Evolutionary conservation across 2,797 vertebrate species (phyloP).

Genomic region (Lepidocolaptes lacrymiger): DNA sequence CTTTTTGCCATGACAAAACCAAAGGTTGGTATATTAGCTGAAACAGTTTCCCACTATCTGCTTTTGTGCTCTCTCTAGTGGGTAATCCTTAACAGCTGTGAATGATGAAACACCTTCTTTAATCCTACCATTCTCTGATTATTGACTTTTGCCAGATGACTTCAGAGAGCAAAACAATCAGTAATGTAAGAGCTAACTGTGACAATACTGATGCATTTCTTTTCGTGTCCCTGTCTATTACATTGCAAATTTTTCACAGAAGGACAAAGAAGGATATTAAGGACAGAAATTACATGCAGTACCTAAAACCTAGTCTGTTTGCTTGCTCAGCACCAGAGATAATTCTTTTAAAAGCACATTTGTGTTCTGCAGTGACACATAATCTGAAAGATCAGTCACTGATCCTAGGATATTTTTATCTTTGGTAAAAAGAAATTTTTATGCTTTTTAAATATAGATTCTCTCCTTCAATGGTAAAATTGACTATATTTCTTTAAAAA

Average conservation of each 20-base stretch:
- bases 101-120: slow-evolving; percentile 34
- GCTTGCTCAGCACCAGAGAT: neutral
- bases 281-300: neutral
- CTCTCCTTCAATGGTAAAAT: neutral
- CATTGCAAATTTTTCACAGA: neutral
- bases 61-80: neutral
- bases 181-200: neutral
- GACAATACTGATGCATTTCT: neutral
- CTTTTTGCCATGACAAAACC: slow-evolving; percentile 90
- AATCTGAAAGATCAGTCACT: neutral
- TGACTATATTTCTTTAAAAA: neutral
- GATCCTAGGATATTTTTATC: neutral
- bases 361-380: neutral
- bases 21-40: slow-evolving; percentile 82
- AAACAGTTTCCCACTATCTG: slow-evolving; percentile 17
- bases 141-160: slow-evolving; percentile 4
- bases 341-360: neutral
- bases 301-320: neutral
- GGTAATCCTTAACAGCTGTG: neutral
- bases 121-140: neutral
- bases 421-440: neutral
- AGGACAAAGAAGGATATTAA: neutral
- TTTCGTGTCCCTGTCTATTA: neutral
- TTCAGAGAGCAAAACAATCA: slow-evolving; percentile 8
- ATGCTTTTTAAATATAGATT: neutral